Evolutionary conservation across 2,797 vertebrate genomes (phyloP).

Genomic region (Sebastes kiyomatsui): DNA sequence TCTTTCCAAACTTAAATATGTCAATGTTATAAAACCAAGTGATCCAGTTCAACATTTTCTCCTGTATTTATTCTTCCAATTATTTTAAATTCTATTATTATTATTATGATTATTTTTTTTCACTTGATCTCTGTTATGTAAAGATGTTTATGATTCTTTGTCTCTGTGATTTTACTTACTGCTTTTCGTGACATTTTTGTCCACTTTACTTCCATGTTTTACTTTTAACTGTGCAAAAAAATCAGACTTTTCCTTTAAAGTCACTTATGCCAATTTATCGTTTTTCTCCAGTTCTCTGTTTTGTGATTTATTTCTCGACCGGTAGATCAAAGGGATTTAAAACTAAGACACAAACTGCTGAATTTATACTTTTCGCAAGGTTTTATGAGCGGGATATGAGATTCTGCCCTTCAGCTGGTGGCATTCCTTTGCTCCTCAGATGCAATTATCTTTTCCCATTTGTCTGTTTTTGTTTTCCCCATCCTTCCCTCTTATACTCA

Average conservation of each 20-base stretch:
- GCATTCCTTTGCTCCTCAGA: conserved; percentile 66
- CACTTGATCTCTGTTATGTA: not conserved
- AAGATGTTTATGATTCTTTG: not conserved
- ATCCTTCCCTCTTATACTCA: conserved; percentile 65
- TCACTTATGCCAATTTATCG: not conserved
- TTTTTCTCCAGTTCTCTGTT: not conserved
- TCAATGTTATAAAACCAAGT: not conserved
- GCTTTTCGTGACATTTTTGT: not conserved
- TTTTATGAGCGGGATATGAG: conserved; percentile 44
- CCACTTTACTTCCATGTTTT: not conserved
- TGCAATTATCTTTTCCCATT: conserved; percentile 78
- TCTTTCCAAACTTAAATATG: conserved; percentile 18
- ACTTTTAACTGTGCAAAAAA: not conserved
- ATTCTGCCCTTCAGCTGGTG: conserved; percentile 54
- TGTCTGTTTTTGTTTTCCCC: conserved; percentile 79
- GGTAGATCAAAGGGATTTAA: conserved; percentile 1
- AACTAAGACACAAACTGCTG: conserved; percentile 12
- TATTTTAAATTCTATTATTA: not conserved
- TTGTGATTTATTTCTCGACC: not conserved
- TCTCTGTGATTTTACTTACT: not conserved
- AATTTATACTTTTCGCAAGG: conserved; percentile 12
- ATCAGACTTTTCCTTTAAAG: not conserved
- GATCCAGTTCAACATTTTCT: not conserved
- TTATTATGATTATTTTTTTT: not conserved
- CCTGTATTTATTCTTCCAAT: not conserved